Evolutionary conservation across 2,113 vertebrate genomes (phyloP), one percentile per base, ranked within the genome.

Genomic region (Saguinus midas): DNA sequence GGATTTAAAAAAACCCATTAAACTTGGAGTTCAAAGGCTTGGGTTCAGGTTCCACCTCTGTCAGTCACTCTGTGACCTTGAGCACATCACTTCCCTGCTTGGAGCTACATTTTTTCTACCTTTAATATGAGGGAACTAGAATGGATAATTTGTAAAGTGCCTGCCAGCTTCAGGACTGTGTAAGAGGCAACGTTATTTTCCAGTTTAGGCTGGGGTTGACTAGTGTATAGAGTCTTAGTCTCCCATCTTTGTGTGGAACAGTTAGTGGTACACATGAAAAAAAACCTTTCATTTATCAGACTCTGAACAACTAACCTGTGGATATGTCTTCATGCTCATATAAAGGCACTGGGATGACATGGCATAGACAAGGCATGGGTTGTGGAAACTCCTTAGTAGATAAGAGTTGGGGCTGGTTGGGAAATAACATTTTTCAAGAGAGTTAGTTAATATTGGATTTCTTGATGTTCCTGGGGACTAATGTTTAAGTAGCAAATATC

Each of bases 401-500:
- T 25, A 81, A 70, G 35, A 85, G 37, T 45, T 94, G 81, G 32
- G 20, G 17, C 18, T 73, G 1, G 61, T 66, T 68, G 57, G 78
- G 27, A 90, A 92, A 92, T 35, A 80, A 0, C n/a, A 78, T 68
- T 95, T 93, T 94, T 75, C 50, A 90, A 81, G 87, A 90, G 6
- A 5, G 1, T 83, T 86, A 23, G 6, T 70, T 83, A 55, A 6
- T 86, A 64, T 76, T 52, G 52, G 64, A 57, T 80, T 32, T 35
- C 45, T 6, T 96, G 73, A 37, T 96, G 23, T 27, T 52, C 29
- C 29, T 86, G 17, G 48, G 4, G 50, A 40, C 40, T 90, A 57
- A 32, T 40, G n/a, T 78, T 94, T 93, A 45, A 91, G 91, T 82
- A 86, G 7, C 88, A 97, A 82, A 66, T 85, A 90, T 6, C 57